These are phyloP conservation scores for Bothrops jararaca DNA, from an alignment of 2,113 vertebrate species.

Conservation along the genomic window DNA sequence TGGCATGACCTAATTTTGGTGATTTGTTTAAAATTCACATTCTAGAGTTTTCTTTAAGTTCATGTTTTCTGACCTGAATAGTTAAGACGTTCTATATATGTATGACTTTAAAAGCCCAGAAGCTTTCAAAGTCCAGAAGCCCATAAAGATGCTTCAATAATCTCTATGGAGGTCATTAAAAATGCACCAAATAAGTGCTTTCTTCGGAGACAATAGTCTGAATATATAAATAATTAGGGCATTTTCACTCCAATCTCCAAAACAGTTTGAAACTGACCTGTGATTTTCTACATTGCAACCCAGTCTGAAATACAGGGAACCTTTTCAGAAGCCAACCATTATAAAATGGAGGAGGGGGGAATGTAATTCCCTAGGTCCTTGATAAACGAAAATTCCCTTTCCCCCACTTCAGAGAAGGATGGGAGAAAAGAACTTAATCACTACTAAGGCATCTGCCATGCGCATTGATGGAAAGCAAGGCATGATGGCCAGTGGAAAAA, in stretches of 20 bases:
- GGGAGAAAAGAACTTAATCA: neutral
- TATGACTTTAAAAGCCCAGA: neutral
- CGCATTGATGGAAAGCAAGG: neutral
- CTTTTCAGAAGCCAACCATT: neutral
- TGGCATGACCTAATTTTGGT: neutral
- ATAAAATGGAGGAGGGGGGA: neutral
- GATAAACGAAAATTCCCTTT: neutral
- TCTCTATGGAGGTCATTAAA: neutral
- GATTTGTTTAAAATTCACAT: neutral
- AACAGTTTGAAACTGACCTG: neutral
- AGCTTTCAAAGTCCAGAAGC: neutral
- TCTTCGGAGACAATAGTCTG: neutral
- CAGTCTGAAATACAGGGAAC: neutral
- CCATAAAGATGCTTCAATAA: neutral
- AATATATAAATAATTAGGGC: neutral
- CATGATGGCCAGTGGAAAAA: neutral
- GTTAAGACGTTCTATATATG: neutral
- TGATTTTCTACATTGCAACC: neutral
- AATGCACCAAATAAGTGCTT: neutral
- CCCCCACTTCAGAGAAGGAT: neutral
- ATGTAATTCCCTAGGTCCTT: no score
- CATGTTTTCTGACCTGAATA: neutral
- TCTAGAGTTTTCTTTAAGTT: neutral
- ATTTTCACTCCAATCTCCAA: neutral
- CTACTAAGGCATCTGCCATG: neutral